These are phyloP conservation scores for Ictidomys tridecemlineatus DNA, from an alignment of 2,113 vertebrate genomes.

Conservation along the genomic window DNA sequence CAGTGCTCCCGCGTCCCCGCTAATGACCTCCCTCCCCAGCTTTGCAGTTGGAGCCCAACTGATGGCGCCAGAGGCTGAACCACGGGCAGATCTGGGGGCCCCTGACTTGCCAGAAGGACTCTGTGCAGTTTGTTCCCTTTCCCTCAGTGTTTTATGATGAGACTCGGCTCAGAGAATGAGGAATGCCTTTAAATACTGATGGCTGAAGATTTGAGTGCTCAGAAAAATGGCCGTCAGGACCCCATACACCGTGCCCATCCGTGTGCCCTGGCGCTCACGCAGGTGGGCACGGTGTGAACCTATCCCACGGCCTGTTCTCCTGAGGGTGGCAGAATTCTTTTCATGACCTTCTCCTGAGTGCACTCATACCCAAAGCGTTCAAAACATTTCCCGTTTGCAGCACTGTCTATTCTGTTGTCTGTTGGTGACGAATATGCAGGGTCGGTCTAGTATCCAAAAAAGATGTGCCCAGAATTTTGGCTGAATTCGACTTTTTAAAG, in stretches of 20 bases:
- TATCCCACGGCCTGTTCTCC: background rate
- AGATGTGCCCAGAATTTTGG: slow-evolving; percentile 71
- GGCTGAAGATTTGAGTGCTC: slow-evolving; percentile 31
- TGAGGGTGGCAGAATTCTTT: slow-evolving; percentile 62
- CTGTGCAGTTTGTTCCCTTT: slow-evolving; percentile 78
- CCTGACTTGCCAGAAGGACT: slow-evolving; percentile 80
- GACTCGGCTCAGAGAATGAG: slow-evolving; percentile 48
- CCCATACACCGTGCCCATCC: background rate
- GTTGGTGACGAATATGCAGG: slow-evolving; percentile 71
- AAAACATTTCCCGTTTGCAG: slow-evolving; percentile 74
- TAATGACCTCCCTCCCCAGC: slow-evolving; percentile 86
- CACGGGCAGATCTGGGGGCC: slow-evolving; percentile 83
- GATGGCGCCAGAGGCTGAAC: slow-evolving; percentile 89
- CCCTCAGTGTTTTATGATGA: slow-evolving; percentile 65
- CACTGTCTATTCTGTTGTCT: slow-evolving; percentile 66
- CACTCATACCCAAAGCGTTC: slow-evolving; percentile 75
- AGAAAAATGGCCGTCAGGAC: background rate
- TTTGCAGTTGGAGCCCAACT: slow-evolving; percentile 87
- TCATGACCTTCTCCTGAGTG: slow-evolving; percentile 79
- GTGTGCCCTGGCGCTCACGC: background rate
- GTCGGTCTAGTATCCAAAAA: slow-evolving; percentile 67
- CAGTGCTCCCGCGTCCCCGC: slow-evolving; percentile 81
- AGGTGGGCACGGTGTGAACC: background rate
- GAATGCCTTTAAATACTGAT: slow-evolving; percentile 72
- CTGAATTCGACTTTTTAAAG: slow-evolving; percentile 63